Conservation (phyloP, 2,113 vertebrate species). For the Anoura caudifer region DNA sequence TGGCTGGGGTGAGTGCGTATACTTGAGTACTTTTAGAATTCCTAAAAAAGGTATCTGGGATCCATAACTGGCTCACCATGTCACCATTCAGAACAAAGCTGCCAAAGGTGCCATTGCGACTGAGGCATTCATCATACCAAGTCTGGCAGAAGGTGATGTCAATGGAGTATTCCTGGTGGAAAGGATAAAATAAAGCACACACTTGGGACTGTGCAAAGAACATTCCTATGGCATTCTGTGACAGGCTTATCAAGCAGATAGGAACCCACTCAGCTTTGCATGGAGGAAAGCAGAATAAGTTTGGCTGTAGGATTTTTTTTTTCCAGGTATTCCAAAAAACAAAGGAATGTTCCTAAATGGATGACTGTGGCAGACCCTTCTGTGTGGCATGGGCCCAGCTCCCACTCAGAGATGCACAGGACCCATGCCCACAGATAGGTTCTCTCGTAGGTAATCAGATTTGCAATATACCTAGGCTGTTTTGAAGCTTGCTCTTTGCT, state of each 20-base stretch:
- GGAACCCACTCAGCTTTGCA: neutral
- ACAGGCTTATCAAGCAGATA: neutral
- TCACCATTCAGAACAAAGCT: conserved; percentile 82
- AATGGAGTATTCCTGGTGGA: conserved; percentile 84
- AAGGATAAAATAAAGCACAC: conserved; percentile 34
- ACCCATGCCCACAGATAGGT: no score
- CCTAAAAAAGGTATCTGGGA: conserved; percentile 84
- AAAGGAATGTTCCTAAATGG: neutral
- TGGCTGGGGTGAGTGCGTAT: conserved; percentile 83
- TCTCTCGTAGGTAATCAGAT: no score
- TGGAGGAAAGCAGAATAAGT: neutral
- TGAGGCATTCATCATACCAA: conserved; percentile 85
- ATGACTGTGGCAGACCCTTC: no score
- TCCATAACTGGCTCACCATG: conserved; percentile 85
- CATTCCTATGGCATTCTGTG: neutral
- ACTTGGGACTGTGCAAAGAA: neutral
- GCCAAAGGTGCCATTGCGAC: conserved; percentile 82
- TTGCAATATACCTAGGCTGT: no score
- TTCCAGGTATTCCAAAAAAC: conserved; percentile 38
- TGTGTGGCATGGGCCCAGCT: no score
- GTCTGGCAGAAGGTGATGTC: conserved; percentile 86
- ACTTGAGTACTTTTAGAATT: conserved; percentile 82
- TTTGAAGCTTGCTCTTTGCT: no score
- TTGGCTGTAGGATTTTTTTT: neutral
- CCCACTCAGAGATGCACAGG: no score